Conservation (phyloP, 2,113 vertebrate species). For the Ammodytes marinus region DNA sequence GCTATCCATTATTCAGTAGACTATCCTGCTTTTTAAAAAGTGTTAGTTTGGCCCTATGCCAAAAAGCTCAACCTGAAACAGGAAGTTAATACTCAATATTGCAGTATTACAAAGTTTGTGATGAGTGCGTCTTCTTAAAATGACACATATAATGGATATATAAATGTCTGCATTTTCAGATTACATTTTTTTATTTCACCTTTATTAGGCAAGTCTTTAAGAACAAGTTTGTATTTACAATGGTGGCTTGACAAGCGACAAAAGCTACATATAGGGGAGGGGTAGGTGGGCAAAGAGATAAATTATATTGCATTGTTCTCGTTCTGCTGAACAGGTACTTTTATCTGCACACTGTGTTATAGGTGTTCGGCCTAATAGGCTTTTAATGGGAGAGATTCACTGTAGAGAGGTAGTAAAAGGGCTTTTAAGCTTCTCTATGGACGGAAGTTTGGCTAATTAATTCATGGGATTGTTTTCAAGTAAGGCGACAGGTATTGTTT, state of each 20-base stretch:
- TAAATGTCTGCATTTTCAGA: not conserved
- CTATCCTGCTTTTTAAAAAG: conserved; percentile 72
- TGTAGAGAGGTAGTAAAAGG: not conserved
- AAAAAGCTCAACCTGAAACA: conserved; percentile 20
- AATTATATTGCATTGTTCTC: not conserved
- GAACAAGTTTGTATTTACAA: no score
- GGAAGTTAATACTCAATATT: not conserved
- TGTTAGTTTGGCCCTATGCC: conserved; percentile 59
- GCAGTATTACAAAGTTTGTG: conserved; percentile 7
- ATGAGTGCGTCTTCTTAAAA: not conserved
- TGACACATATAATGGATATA: not conserved
- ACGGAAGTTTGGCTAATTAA: not conserved
- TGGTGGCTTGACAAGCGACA: no score
- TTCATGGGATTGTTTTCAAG: conserved; percentile 6
- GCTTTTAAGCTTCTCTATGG: not conserved
- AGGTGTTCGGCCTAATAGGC: conserved; percentile 1
- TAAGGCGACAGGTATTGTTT: conserved; percentile 14
- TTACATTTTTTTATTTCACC: not conserved
- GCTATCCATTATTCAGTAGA: conserved; percentile 82
- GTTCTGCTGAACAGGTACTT: not conserved
- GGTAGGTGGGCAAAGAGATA: no score
- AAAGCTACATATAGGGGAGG: no score
- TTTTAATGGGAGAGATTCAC: conserved; percentile 6
- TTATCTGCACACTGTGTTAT: conserved; percentile 1
- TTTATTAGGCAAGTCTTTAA: no score